A percentile compares a stretch with the other conserved stretches of the same genome.
Evolutionary conservation across 2,797 vertebrate species (phyloP).

Genomic region (Limosa lapponica): DNA sequence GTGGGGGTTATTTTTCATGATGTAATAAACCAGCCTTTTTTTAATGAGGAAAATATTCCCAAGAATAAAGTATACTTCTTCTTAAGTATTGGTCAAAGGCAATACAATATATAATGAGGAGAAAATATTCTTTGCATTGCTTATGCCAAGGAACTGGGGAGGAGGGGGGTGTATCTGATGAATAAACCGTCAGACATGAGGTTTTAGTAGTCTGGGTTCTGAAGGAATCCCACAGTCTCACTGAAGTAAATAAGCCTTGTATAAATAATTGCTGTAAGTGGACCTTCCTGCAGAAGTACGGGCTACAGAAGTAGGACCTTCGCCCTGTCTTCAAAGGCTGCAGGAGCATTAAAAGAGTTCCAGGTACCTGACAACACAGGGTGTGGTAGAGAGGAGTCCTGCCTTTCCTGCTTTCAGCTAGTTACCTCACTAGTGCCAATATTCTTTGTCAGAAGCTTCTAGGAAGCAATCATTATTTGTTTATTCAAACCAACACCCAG

Average conservation of each 20-base stretch:
- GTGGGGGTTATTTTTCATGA: constrained; percentile 8
- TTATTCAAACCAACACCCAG: constrained; percentile 34
- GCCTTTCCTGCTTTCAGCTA: constrained; percentile 1
- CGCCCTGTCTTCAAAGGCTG: background rate
- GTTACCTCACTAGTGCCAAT: background rate
- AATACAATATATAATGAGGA: background rate
- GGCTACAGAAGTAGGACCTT: background rate
- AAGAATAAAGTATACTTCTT: constrained; percentile 13
- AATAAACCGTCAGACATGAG: background rate
- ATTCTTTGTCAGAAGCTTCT: constrained; percentile 8
- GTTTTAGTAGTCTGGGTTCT: background rate
- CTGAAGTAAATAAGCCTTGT: background rate
- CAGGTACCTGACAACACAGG: background rate
- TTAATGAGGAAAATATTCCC: background rate
- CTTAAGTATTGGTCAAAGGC: background rate
- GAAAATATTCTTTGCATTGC: background rate
- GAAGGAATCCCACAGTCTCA: background rate
- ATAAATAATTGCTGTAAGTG: background rate
- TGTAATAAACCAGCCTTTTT: constrained; percentile 39
- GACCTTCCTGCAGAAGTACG: background rate
- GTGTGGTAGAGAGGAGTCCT: constrained; percentile 3
- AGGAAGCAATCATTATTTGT: background rate
- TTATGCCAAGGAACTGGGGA: background rate
- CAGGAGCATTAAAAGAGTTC: background rate
- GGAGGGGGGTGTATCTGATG: background rate